Percentiles rank a stretch among this genome's conserved stretches.
These are phyloP conservation scores for Notodonta dromedarius DNA, from an alignment of 2,888 invertebrate species.

Conservation along the genomic window DNA sequence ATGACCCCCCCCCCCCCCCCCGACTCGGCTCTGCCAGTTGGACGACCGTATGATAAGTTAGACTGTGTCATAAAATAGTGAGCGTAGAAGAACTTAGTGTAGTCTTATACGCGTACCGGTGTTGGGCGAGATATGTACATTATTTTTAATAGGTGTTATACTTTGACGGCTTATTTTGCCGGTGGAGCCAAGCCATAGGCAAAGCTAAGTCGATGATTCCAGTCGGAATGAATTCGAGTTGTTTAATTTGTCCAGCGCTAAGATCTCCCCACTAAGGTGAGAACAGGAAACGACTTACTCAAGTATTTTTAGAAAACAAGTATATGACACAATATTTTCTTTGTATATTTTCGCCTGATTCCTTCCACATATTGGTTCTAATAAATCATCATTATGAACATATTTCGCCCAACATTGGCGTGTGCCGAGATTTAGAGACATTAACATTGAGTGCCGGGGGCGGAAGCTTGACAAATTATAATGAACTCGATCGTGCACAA, in stretches of 20 bases:
- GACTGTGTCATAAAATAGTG: slow-evolving; percentile 36
- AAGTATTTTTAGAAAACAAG: too few relatives aligned
- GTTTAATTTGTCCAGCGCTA: too few relatives aligned
- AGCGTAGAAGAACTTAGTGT: slow-evolving; percentile 72
- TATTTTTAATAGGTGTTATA: too few relatives aligned
- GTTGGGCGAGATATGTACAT: neutral
- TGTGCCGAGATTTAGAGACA: slow-evolving; percentile 70
- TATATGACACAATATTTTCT: too few relatives aligned
- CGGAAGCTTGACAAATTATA: slow-evolving; percentile 28
- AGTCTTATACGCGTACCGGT: slow-evolving; percentile 49
- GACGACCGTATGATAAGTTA: slow-evolving; percentile 13
- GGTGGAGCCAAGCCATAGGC: too few relatives aligned
- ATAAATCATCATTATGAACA: neutral
- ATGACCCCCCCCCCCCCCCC: too few relatives aligned
- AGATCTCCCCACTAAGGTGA: too few relatives aligned
- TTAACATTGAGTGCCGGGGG: slow-evolving; percentile 44
- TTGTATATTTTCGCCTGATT: neutral
- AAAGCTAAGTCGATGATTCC: too few relatives aligned
- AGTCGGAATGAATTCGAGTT: too few relatives aligned
- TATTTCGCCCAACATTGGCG: slow-evolving; percentile 1
- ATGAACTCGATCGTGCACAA: slow-evolving; percentile 31
- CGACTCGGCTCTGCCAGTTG: too few relatives aligned
- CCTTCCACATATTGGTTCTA: neutral
- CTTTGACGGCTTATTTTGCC: too few relatives aligned
- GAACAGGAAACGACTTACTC: too few relatives aligned